phyloP scores from a whole-genome alignment of 2,797 vertebrate species.

The Cygnus olor region DNA sequence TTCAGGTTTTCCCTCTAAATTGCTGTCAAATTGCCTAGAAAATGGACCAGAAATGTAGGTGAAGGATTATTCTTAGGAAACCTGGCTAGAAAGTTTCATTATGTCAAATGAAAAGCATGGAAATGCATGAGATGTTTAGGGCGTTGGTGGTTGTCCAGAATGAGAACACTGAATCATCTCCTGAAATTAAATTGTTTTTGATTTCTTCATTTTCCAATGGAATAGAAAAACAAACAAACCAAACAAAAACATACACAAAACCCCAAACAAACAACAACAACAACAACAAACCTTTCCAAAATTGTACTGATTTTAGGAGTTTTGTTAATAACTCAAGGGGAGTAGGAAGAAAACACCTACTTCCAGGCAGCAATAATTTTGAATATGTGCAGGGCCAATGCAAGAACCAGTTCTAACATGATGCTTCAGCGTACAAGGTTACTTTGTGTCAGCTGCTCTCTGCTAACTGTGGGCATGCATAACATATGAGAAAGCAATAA shows the following conservation, averaged over 20 bases:
- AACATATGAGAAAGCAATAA: not conserved
- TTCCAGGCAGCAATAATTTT: not conserved
- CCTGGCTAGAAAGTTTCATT: not conserved
- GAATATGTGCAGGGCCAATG: not conserved
- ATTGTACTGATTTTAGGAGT: not conserved
- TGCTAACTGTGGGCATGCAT: not conserved
- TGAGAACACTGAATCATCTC: not conserved
- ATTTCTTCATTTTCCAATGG: not conserved
- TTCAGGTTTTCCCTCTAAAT: not conserved
- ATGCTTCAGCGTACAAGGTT: not conserved
- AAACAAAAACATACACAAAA: not conserved
- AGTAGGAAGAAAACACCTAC: rapidly evolving
- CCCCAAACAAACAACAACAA: no score
- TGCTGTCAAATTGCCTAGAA: not conserved
- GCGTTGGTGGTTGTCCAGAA: not conserved
- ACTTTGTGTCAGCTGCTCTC: not conserved
- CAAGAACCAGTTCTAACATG: not conserved
- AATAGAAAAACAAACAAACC: not conserved
- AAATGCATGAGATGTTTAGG: not conserved
- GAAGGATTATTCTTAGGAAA: not conserved
- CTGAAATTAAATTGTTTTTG: not conserved
- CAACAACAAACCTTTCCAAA: no score
- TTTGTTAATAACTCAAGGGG: not conserved
- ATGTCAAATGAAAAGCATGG: not conserved
- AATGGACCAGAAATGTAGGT: not conserved